phyloP scores from a whole-genome alignment of 2,888 invertebrate species.

The Cosmia pyralina region DNA sequence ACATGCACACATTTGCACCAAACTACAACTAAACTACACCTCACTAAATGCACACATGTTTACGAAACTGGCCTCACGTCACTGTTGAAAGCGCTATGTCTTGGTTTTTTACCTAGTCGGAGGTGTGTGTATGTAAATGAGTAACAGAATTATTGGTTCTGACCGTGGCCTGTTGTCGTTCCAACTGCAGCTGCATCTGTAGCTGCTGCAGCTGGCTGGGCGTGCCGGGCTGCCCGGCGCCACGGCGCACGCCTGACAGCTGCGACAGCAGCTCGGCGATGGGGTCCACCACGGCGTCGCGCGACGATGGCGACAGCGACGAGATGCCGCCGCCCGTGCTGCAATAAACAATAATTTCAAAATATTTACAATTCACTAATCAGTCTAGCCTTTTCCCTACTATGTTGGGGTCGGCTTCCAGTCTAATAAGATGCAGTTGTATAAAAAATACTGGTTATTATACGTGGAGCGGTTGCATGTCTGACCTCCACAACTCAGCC shows the following conservation, averaged over 20 bases:
- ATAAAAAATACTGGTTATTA: background rate
- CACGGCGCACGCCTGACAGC: conserved; percentile 97
- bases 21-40: too few relatives aligned
- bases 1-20: too few relatives aligned
- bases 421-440: background rate
- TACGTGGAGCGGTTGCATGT: background rate
- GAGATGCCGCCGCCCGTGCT: conserved; percentile 96
- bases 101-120: too few relatives aligned
- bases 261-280: conserved; percentile 98
- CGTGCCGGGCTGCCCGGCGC: conserved; percentile 89
- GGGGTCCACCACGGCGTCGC: conserved; percentile 98
- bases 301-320: conserved; percentile 96
- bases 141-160: conserved; percentile 19
- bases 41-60: too few relatives aligned
- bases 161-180: conserved; percentile 95
- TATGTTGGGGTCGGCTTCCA: background rate
- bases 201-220: conserved; percentile 97
- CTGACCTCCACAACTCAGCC: background rate
- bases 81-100: too few relatives aligned
- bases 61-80: too few relatives aligned
- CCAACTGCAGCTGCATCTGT: conserved; percentile 98
- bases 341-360: conserved; percentile 70
- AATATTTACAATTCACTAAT: background rate
- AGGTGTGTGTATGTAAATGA: background rate
- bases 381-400: background rate